These are phyloP conservation scores for Ancistrus triradiatus DNA, from an alignment of 2,113 vertebrate species.

Conservation along the genomic window DNA sequence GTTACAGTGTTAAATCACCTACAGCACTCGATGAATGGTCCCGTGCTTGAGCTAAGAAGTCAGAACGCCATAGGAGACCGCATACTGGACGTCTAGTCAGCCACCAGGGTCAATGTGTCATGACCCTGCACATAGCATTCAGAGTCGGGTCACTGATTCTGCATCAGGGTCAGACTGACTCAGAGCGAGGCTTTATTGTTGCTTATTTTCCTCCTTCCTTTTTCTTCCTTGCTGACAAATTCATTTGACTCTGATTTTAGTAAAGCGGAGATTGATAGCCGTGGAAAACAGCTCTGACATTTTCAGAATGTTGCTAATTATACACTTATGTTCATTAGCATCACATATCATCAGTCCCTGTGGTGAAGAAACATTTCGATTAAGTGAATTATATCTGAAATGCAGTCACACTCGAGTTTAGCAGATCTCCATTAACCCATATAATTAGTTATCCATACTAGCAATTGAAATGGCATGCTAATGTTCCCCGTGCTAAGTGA, in stretches of 20 bases:
- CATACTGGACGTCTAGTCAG: constrained; percentile 47
- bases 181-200: constrained; percentile 37
- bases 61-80: constrained; percentile 33
- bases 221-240: constrained; percentile 6
- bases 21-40: constrained; percentile 63
- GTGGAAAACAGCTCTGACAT: no score
- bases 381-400: constrained; percentile 19
- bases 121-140: neutral
- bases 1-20: constrained; percentile 70
- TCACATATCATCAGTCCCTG: neutral
- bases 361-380: neutral
- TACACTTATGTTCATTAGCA: constrained; percentile 1
- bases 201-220: neutral
- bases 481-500: constrained; percentile 67
- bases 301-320: constrained; percentile 5
- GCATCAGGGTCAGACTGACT: constrained; percentile 50
- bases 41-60: constrained; percentile 41
- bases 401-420: constrained; percentile 48
- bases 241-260: no score
- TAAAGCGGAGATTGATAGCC: no score
- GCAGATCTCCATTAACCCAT: constrained; percentile 70
- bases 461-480: constrained; percentile 49
- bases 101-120: constrained; percentile 42
- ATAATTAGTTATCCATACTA: constrained; percentile 60
- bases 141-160: constrained; percentile 54